phyloP scores from a whole-genome alignment of 2,797 vertebrate genomes.

The Meda fulgida region DNA sequence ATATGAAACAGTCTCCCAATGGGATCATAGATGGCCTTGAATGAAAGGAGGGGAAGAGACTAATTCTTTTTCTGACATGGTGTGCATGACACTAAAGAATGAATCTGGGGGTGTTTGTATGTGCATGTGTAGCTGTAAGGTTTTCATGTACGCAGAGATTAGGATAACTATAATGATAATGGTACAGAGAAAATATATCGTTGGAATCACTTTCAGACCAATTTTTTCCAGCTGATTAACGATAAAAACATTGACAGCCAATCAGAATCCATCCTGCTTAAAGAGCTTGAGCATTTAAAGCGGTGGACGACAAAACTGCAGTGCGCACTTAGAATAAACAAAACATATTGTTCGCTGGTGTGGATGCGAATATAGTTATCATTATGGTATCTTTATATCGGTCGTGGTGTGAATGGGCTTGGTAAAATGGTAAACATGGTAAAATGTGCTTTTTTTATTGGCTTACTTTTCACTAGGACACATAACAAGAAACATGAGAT shows the following conservation, averaged over 20 bases:
- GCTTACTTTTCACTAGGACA: background rate
- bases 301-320: background rate
- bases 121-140: background rate
- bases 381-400: background rate
- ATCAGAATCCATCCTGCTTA: background rate
- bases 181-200: background rate
- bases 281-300: background rate
- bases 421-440: background rate
- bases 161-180: background rate
- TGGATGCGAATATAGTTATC: background rate
- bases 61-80: slow-evolving; percentile 47
- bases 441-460: background rate
- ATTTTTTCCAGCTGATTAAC: background rate
- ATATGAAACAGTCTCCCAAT: slow-evolving; percentile 65
- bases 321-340: background rate
- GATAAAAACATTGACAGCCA: background rate
- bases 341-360: background rate
- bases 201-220: background rate
- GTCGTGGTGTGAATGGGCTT: background rate
- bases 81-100: slow-evolving; percentile 40
- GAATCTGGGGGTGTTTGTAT: slow-evolving; percentile 19
- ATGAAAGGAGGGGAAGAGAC: slow-evolving; percentile 57
- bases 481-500: background rate
- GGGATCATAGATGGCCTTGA: slow-evolving; percentile 54
- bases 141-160: background rate